Evolutionary conservation across 2,113 vertebrate species (phyloP).

Genomic region (Callipepla squamata): DNA sequence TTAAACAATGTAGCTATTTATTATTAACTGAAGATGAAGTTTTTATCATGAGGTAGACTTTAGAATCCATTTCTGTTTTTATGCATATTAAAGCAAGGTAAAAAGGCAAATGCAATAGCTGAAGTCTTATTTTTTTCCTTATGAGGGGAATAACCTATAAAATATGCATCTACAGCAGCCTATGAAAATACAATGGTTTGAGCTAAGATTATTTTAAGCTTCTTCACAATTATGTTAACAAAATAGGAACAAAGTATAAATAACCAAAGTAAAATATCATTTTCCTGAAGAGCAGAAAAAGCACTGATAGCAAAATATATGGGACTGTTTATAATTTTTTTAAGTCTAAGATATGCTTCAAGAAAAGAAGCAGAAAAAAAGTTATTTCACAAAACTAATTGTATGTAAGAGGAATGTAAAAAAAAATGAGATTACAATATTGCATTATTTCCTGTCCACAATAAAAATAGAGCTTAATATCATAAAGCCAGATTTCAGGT

Average conservation of each 20-base stretch:
- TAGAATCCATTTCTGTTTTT: neutral
- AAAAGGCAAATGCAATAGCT: neutral
- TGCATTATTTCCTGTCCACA: neutral
- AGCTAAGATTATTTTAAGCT: neutral
- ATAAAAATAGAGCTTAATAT: neutral
- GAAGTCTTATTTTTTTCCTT: neutral
- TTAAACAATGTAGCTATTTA: neutral
- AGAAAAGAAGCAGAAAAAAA: neutral
- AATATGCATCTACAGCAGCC: neutral
- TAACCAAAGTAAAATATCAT: neutral
- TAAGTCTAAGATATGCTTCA: neutral
- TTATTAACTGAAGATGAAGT: neutral
- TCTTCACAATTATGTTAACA: neutral
- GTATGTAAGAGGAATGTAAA: neutral
- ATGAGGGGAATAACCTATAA: fast-evolving
- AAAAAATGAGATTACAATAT: neutral
- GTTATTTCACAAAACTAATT: neutral
- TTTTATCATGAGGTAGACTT: neutral
- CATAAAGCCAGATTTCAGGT: neutral
- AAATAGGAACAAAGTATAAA: neutral
- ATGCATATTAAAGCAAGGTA: neutral
- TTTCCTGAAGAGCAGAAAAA: neutral
- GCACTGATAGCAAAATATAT: neutral
- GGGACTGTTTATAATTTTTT: neutral
- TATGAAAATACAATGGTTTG: neutral